phyloP scores from a whole-genome alignment of 2,113 vertebrate genomes.

The Vulpes lagopus region DNA sequence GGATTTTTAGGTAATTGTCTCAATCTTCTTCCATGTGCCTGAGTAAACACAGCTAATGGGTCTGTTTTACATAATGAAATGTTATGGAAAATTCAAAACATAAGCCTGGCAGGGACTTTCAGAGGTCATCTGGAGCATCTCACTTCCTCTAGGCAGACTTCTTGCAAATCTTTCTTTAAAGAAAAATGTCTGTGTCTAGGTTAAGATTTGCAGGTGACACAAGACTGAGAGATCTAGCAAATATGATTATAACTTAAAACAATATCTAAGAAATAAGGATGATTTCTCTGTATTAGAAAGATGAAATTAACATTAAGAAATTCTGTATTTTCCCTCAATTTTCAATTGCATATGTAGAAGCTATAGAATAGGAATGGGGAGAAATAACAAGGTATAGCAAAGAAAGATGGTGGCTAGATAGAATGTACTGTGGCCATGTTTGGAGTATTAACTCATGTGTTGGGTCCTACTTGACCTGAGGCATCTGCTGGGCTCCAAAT shows the following conservation, averaged over 20 bases:
- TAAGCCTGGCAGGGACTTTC: conserved; percentile 51
- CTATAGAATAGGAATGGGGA: neutral
- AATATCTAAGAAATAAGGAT: neutral
- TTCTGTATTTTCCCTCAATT: neutral
- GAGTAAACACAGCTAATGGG: conserved; percentile 63
- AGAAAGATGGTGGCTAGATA: neutral
- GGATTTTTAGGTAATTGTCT: conserved; percentile 70
- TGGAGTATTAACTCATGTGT: too few relatives aligned
- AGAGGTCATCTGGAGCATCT: conserved; percentile 59
- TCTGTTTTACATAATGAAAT: conserved; percentile 76
- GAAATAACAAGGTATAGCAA: neutral
- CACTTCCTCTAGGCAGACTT: conserved; percentile 14
- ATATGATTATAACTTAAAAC: neutral
- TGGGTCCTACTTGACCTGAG: neutral
- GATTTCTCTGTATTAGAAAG: neutral
- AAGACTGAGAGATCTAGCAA: neutral
- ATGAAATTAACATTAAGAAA: neutral
- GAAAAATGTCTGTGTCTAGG: neutral
- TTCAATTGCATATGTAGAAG: neutral
- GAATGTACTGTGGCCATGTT: neutral
- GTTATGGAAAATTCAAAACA: conserved; percentile 68
- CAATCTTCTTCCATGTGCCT: conserved; percentile 59
- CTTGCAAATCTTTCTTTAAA: neutral
- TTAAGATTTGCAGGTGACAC: neutral
- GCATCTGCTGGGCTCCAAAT: neutral